Evolutionary conservation across 2,888 invertebrate species (phyloP), one percentile per base, ranked within the genome.

Genomic region (Polydrusus pterygomalis): DNA sequence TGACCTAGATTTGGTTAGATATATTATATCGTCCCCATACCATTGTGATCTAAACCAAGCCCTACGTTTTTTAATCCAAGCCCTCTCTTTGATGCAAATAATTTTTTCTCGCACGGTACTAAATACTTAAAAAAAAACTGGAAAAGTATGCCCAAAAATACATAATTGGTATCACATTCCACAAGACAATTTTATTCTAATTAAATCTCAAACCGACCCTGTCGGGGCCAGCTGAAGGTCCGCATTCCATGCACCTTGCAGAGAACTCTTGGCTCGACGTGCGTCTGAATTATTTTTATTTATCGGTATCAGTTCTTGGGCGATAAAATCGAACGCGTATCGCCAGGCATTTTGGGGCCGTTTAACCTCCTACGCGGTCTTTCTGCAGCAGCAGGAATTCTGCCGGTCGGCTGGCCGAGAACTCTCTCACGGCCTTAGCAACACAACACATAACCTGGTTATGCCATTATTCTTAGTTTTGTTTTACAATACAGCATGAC

Each of bases 221-320:
- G 58, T 10, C 10, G 10, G 3, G 25, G 58, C 25, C 67, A 70
- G 69, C 49, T 63, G 74, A 64, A 64, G 60, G 75, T 75, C 75
- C 75, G 65, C 75, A 75, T 75, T 75, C 75, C 75, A 45, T 75
- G 75, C 75, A 75, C 75, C 75, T 75, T 75, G 75, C 71, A 47
- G 68, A 64, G 70, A 64, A 62, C 54, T 62, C 49, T 67, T 67
- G 65, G 65, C 58, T 70, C 70, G 70, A 70, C 75, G 60, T 70
- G 75, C 70, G 75, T 70, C 70, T 67, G 75, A 70, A 70, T 75
- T 70, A 75, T 75, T 75, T 70, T 75, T 75, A 75, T 75, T 70
- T 75, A 75, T 70, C 70, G 70, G 65, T 75, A 75, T 75, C 75
- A 70, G 75, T 72, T 76, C 20, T 49, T 17, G 68, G 67, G 18